A percentile compares a stretch with the other conserved stretches of the same genome.
These are phyloP conservation scores for Melanostigma gelatinosum DNA, from an alignment of 2,113 vertebrate genomes.

Conservation along the genomic window DNA sequence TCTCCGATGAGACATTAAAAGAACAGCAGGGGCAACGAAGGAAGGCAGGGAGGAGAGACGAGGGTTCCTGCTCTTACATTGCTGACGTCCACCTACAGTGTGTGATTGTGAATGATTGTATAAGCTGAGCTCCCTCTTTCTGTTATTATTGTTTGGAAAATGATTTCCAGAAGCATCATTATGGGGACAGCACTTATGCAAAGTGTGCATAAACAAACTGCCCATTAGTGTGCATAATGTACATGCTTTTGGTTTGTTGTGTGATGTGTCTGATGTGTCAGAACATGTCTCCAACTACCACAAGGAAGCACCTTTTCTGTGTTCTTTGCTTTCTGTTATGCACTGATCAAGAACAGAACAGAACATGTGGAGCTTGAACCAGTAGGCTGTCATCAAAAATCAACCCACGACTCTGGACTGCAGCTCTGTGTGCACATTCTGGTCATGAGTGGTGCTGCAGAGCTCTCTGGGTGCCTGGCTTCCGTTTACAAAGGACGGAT, in stretches of 20 bases:
- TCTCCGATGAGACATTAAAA: constrained; percentile 60
- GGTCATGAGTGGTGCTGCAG: neutral
- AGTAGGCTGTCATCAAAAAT: neutral
- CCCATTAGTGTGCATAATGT: neutral
- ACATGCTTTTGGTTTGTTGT: neutral
- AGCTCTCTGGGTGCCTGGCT: constrained; percentile 1
- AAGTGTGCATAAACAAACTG: neutral
- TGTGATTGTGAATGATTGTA: neutral
- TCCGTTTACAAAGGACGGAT: constrained; percentile 24
- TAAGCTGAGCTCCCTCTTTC: neutral
- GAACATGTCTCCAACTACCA: neutral
- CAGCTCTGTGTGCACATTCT: neutral
- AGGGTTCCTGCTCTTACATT: neutral
- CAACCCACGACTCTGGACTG: neutral
- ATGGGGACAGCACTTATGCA: neutral
- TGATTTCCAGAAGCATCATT: neutral
- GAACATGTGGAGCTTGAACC: neutral
- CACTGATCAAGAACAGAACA: neutral
- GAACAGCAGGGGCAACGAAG: neutral
- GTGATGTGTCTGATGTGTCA: neutral
- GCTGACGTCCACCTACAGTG: neutral
- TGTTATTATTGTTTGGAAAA: neutral
- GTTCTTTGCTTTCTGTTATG: neutral
- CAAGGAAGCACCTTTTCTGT: neutral
- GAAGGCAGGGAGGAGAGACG: constrained; percentile 1